phyloP scores from a whole-genome alignment of 2,888 invertebrate species.

The Hermaeophaga mercurialis region DNA sequence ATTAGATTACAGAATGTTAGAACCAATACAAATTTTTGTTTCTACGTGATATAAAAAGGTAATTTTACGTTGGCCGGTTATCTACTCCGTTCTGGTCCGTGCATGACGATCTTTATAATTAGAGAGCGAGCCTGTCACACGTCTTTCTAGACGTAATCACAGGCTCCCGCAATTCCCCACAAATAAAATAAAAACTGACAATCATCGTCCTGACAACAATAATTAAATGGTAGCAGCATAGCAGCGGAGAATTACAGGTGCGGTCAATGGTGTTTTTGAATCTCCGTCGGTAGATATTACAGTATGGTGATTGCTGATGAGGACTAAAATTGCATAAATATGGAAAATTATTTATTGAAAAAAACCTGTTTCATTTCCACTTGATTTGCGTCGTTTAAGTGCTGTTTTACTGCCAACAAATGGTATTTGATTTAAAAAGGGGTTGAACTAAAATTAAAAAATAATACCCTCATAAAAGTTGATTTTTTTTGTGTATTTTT shows the following conservation, averaged over 20 bases:
- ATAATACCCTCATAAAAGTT: too few relatives aligned
- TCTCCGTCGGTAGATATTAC: neutral
- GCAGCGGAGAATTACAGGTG: slow-evolving; percentile 33
- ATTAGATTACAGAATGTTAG: too few relatives aligned
- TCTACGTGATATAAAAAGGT: too few relatives aligned
- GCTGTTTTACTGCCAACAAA: neutral
- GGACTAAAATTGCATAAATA: too few relatives aligned
- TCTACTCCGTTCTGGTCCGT: slow-evolving; percentile 14
- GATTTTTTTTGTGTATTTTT: too few relatives aligned
- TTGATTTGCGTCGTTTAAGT: neutral
- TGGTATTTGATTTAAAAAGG: too few relatives aligned
- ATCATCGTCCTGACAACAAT: slow-evolving; percentile 32
- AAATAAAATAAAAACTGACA: slow-evolving; percentile 18
- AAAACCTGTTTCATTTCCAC: neutral
- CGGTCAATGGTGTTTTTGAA: slow-evolving; percentile 22
- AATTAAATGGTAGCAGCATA: slow-evolving; percentile 37
- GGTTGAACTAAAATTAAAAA: too few relatives aligned
- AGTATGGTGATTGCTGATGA: neutral
- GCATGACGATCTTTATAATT: slow-evolving; percentile 50
- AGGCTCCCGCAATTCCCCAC: slow-evolving; percentile 29
- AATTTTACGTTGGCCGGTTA: too few relatives aligned
- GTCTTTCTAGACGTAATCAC: slow-evolving; percentile 39
- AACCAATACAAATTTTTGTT: too few relatives aligned
- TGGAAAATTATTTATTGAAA: neutral
- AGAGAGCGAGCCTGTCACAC: slow-evolving; percentile 48